Evolutionary conservation across 2,888 invertebrate genomes (phyloP), one percentile per base, ranked within the genome.

Genomic region (Maniola hyperantus): DNA sequence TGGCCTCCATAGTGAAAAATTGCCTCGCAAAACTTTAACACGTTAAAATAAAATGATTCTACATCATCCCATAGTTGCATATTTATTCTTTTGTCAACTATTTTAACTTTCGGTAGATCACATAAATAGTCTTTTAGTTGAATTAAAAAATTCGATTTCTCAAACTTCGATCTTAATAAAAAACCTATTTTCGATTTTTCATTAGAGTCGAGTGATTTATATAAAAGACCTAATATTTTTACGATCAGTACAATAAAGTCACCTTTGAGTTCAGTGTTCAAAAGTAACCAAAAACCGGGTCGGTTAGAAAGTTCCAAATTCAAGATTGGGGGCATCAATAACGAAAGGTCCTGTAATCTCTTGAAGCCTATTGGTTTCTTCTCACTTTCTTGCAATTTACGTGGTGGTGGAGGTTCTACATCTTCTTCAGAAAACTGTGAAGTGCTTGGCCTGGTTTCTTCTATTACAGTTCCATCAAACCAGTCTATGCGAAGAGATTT

Each of bases 191-290:
- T 86, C 5, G 85, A 82, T 62, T 81, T 89, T 67, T 88, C 88
- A 46, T 77, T 78, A 18, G 76, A 75, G 64, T 85, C 80, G 62
- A 90, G 72, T 1, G 81, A 82, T 67, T 79, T 83, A 73, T 84
- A 92, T 15, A 93, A 75, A 64, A 83, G 86, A 6, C 83, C 81
- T 61, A 93, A 72, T 73, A 93, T 81, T 80, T 82, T 88, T 1
- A 92, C 82, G 20, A 93, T 86, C 66, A 93, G 76, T 63, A 93
- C 88, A 68, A 93, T 83, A 72, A 85, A 88, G 74, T 93, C 93
- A 39, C 87, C 87, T 77, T 88, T 89, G 7, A 93, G 72, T 64
- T 91, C 84, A 7, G 72, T 77, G 39, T 90, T 83, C 18, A 93
- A 76, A 10, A 93, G 82, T 58, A 87, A 85, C 85, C 88, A 89